Base-by-base conservation (phyloP, 2,888 invertebrate genomes). In the Troglohyphantes excavatus region DNA sequence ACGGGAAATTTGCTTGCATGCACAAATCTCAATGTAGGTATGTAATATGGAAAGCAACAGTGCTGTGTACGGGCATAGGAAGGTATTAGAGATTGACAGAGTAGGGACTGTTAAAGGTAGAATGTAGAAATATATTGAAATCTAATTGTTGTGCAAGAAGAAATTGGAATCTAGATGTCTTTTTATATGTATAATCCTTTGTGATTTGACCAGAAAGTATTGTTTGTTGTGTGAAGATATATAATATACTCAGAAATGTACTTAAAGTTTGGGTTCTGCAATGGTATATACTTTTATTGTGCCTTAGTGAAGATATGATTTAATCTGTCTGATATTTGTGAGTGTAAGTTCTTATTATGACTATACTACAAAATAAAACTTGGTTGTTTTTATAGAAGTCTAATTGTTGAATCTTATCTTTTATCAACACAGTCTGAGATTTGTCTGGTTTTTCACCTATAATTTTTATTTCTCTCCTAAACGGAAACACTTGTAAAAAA, bases 211-310 rank as follows among this genome's bases (percentile, higher is more conserved):
- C 27, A 59, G 70, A 70, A 82, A 70, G 82, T 70, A 67, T 13
- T 76, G 27, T 59, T 26, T 86, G 29, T 76, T 39, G 73, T 72
- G 27, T 81, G 73, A 73, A 81, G 87, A 65, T 88, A 72, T 63
- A 53, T 17, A 53, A 53, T 11, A 53, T 81, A 88, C 81, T 75
- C 81, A 88, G 87, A 88, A 63, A 65, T 78, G 86, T 88, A 88
- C 87, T 88, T 88, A 88, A 75, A 81, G 81, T 81, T 88, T 81
- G 81, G 81, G 65, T 81, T 88, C 33, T 81, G 19, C 70, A 73
- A 59, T 81, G 81, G 79, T 88, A 81, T 53, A 53, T 88, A 88
- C 81, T 88, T 88, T 88, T 81, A 88, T 81, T 81, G 87, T 88
- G 87, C 87, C 87, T 88, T 88, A 88, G 87, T 88, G 87, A 70